phyloP scores from a whole-genome alignment of 2,113 vertebrate species.

The Eudyptes chrysolophus region DNA sequence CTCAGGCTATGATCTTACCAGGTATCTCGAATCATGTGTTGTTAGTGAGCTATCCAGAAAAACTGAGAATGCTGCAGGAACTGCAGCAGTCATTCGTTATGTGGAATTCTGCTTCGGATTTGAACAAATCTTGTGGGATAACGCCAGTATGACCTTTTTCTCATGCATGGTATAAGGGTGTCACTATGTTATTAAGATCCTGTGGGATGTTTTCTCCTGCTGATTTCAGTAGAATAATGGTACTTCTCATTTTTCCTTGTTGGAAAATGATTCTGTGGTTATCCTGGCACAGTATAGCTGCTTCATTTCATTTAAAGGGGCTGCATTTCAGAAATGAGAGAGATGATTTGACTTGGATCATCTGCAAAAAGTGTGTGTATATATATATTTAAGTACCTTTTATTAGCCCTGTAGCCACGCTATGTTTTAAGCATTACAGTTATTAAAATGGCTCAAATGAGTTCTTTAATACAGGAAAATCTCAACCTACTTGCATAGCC shows the following conservation, averaged over 20 bases:
- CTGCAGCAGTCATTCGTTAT: neutral
- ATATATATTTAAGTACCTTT: neutral
- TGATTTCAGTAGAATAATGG: neutral
- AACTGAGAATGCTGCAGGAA: neutral
- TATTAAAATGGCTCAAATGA: neutral
- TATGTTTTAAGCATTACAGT: neutral
- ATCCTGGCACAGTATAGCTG: neutral
- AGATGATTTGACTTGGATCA: neutral
- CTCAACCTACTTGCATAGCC: neutral
- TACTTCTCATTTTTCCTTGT: neutral
- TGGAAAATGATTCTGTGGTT: neutral
- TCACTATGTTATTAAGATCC: neutral
- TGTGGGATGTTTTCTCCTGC: neutral
- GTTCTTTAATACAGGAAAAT: neutral
- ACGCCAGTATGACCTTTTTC: neutral
- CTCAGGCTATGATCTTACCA: neutral
- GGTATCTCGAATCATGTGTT: neutral
- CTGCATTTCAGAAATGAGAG: neutral
- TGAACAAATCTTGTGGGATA: neutral
- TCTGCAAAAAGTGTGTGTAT: neutral
- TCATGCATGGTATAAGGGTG: neutral
- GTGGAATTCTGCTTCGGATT: neutral
- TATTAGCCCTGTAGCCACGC: neutral
- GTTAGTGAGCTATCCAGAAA: neutral
- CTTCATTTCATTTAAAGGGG: neutral